A percentile compares a stretch with the other conserved stretches of the same genome.
phyloP scores from a whole-genome alignment of 2,797 vertebrate species.

The Cygnus olor region DNA sequence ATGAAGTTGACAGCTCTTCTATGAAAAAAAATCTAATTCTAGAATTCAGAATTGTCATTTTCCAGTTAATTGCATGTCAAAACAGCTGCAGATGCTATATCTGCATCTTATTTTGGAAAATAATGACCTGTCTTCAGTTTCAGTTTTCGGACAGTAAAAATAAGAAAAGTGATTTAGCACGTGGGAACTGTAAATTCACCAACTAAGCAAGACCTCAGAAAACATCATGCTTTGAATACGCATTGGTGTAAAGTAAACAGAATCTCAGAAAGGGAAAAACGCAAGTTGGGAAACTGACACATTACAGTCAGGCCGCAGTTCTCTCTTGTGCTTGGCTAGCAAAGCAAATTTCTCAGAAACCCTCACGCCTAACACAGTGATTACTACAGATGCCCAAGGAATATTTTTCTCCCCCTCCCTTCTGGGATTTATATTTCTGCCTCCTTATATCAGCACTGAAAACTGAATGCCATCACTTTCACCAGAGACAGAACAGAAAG shows the following conservation, averaged over 20 bases:
- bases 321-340: neutral
- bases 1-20: neutral
- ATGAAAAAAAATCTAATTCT: neutral
- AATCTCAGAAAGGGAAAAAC: neutral
- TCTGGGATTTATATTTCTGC: neutral
- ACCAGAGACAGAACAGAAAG: neutral
- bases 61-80: neutral
- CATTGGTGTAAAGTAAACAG: neutral
- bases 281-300: neutral
- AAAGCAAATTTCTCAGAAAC: neutral
- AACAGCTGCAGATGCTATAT: no score
- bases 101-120: neutral
- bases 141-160: conserved; percentile 14
- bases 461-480: neutral
- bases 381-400: neutral
- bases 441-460: neutral
- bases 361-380: neutral
- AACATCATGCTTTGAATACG: neutral
- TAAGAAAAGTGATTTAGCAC: neutral
- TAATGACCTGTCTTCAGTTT: neutral
- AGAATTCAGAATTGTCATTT: neutral
- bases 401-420: neutral
- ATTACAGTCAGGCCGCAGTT: neutral
- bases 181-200: neutral
- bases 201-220: neutral